Percentiles rank a stretch among this genome's conserved stretches.
Conservation (phyloP, 2,888 invertebrate species). For the Mayetiola destructor region DNA sequence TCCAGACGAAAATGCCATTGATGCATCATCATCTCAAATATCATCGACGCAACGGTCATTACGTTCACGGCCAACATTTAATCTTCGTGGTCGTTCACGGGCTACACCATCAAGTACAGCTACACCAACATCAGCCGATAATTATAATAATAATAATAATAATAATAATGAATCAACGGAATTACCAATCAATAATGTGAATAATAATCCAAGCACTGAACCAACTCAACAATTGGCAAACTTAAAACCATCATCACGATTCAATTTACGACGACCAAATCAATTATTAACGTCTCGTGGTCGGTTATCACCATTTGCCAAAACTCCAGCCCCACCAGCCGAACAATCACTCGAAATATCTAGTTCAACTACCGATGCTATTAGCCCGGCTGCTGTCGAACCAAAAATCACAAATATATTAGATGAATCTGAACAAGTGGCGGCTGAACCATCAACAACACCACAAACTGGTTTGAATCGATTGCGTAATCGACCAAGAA, state of each 20-base stretch:
- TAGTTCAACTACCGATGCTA: conserved; percentile 14
- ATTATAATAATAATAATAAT: too few relatives aligned
- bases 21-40: neutral
- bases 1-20: conserved; percentile 10
- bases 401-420: conserved; percentile 18
- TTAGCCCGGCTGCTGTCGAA: conserved; percentile 17
- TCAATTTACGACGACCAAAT: conserved; percentile 30
- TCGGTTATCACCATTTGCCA: conserved; percentile 23
- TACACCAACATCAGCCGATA: conserved; percentile 24
- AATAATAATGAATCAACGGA: too few relatives aligned
- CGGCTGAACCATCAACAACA: conserved; percentile 15
- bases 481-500: conserved; percentile 32
- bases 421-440: conserved; percentile 14
- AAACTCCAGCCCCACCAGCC: conserved; percentile 24
- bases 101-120: conserved; percentile 24
- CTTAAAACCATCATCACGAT: conserved; percentile 7
- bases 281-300: conserved; percentile 28
- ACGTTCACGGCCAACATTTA: conserved; percentile 29
- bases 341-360: conserved; percentile 20
- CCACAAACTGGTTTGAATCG: conserved; percentile 28
- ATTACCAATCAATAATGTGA: too few relatives aligned
- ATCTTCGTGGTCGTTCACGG: conserved; percentile 30
- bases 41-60: conserved; percentile 27
- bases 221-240: conserved; percentile 18
- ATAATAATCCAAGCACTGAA: neutral